A percentile compares a stretch with the other conserved stretches of the same genome.
These are phyloP conservation scores for Cistogaster globosa DNA, from an alignment of 2,888 invertebrate genomes.

Conservation along the genomic window DNA sequence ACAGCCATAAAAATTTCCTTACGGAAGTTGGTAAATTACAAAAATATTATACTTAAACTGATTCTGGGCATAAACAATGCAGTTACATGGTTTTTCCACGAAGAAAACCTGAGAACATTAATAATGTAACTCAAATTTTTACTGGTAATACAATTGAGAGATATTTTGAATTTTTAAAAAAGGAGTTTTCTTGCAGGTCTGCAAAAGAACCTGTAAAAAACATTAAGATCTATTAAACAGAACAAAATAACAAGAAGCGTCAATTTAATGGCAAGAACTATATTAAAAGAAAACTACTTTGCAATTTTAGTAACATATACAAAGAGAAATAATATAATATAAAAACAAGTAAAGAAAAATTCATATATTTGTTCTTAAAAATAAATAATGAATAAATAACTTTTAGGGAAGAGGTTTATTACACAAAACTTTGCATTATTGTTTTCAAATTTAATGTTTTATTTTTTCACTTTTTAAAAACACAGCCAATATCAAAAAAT, in stretches of 20 bases:
- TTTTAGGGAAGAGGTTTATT: too few species aligned
- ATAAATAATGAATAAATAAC: too few species aligned
- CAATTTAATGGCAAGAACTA: slow-evolving; percentile 18
- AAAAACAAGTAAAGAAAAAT: too few species aligned
- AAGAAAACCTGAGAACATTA: slow-evolving; percentile 27
- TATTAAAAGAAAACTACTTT: slow-evolving; percentile 7
- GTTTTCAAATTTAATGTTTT: not conserved
- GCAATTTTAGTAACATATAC: not conserved
- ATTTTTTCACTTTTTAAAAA: too few species aligned
- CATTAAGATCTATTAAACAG: not conserved
- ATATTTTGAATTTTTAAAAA: slow-evolving; percentile 9
- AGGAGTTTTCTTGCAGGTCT: slow-evolving; percentile 29
- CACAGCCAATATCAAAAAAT: too few species aligned
- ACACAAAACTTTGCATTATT: too few species aligned
- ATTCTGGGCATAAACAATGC: slow-evolving; percentile 46
- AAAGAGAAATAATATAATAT: too few species aligned
- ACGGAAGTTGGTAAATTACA: not conserved
- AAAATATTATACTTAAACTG: not conserved
- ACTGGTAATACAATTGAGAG: slow-evolving; percentile 48
- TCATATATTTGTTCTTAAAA: not conserved
- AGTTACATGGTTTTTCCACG: slow-evolving; percentile 31
- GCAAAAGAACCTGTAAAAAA: too few species aligned
- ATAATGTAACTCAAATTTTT: slow-evolving; percentile 45
- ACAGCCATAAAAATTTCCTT: slow-evolving; percentile 22
- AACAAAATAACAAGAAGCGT: not conserved